Conservation (phyloP, 2,888 invertebrate genomes). For the Pherbina coryleti region DNA sequence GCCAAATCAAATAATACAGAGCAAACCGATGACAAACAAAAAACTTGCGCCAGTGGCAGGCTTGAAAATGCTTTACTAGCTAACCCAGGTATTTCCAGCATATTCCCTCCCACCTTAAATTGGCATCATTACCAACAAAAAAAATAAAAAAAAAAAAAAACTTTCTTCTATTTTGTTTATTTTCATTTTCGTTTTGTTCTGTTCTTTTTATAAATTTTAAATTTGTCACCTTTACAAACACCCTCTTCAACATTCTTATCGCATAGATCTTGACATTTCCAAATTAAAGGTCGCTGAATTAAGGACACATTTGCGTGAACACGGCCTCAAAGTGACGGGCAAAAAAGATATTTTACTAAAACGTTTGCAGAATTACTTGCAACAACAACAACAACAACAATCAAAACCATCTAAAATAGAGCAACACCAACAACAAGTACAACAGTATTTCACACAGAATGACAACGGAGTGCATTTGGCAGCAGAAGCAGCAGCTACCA, state of each 20-base stretch:
- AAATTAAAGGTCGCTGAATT: conserved; percentile 56
- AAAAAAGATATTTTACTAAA: conserved; percentile 58
- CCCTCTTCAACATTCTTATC: not conserved
- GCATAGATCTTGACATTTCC: conserved; percentile 40
- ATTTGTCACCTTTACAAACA: not conserved
- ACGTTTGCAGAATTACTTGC: conserved; percentile 52
- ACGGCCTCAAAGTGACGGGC: conserved; percentile 56
- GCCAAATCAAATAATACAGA: conserved; percentile 36
- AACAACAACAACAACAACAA: conserved; percentile 23
- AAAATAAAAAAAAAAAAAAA: not conserved
- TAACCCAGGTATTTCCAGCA: not conserved
- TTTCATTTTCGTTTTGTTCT: conserved; percentile 8
- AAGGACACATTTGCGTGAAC: conserved; percentile 55
- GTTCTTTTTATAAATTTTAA: not conserved
- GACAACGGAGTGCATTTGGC: conserved; percentile 1
- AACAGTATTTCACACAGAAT: not conserved
- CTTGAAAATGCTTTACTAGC: not conserved
- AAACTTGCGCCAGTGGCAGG: not conserved
- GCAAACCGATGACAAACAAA: conserved; percentile 36
- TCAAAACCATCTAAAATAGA: conserved; percentile 8
- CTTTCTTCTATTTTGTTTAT: not conserved
- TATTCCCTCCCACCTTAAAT: not conserved
- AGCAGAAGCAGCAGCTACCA: conserved; percentile 27
- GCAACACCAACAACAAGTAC: conserved; percentile 37
- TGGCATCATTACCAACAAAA: not conserved